phyloP scores from a whole-genome alignment of 2,113 vertebrate genomes.

The Chelonoidis abingdonii region DNA sequence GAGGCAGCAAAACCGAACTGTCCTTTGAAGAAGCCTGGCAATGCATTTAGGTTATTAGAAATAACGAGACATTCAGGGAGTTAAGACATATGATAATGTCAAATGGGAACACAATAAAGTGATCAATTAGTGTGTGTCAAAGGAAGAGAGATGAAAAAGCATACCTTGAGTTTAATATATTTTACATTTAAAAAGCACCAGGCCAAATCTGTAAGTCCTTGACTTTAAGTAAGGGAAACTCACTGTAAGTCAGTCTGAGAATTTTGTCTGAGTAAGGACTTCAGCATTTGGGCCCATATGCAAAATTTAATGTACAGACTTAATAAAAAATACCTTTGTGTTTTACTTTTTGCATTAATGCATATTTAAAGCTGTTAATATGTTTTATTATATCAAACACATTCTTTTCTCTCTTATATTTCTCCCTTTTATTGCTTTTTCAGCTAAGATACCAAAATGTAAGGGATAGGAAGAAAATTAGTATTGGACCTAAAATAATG shows the following conservation, averaged over 20 bases:
- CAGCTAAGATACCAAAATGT: not conserved
- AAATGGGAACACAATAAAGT: not conserved
- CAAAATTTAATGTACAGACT: not conserved
- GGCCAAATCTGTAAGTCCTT: not conserved
- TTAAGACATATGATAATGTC: not conserved
- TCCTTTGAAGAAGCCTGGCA: not conserved
- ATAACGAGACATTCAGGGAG: not conserved
- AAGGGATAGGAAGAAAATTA: not conserved
- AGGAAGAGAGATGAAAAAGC: not conserved
- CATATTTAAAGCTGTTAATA: not conserved
- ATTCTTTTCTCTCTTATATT: not conserved
- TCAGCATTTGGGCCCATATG: not conserved
- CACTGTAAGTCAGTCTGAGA: not conserved
- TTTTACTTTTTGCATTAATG: not conserved
- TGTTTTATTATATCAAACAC: not conserved
- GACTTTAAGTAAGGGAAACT: not conserved
- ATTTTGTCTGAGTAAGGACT: rapidly evolving
- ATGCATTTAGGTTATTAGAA: not conserved
- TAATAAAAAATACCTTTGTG: not conserved
- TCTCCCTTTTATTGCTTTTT: not conserved
- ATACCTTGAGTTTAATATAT: not conserved
- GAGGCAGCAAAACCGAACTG: not conserved
- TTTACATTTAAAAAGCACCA: not conserved
- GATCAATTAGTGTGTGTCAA: not conserved
- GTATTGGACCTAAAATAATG: not conserved